Percentiles rank a stretch among this genome's conserved stretches.
Evolutionary conservation across 37 sponge, comb jelly and placozoan species (phyloP).

Genomic region (Diacarnus erythraeanus): DNA sequence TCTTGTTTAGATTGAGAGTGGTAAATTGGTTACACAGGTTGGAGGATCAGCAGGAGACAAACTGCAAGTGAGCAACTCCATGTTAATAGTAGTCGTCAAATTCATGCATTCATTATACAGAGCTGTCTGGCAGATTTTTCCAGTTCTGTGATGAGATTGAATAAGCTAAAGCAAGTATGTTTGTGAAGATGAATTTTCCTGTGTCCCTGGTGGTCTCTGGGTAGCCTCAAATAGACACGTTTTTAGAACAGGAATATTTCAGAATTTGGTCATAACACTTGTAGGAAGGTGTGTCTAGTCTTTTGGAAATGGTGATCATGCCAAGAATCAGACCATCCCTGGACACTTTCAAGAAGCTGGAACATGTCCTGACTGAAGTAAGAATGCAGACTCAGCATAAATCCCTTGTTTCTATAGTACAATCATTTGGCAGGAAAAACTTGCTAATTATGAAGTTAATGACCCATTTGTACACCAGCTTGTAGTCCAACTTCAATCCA

Average conservation of each 20-base stretch:
- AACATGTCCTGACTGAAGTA: constrained; percentile 72
- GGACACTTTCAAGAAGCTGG: constrained; percentile 45
- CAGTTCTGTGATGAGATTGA: constrained; percentile 38
- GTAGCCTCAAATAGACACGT: too few species aligned
- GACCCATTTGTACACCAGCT: constrained; percentile 85
- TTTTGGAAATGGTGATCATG: constrained; percentile 38
- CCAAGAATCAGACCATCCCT: constrained; percentile 44
- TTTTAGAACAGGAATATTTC: too few species aligned
- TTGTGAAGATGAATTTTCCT: too few species aligned
- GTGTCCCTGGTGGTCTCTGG: background rate
- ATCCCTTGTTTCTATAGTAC: background rate
- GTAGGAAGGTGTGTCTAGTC: constrained; percentile 25
- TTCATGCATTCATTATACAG: constrained; percentile 30
- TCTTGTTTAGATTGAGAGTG: constrained; percentile 2
- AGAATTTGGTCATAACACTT: too few species aligned
- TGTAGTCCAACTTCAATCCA: constrained; percentile 38
- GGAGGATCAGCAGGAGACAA: background rate
- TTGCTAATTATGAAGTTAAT: constrained; percentile 62
- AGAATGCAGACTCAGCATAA: background rate
- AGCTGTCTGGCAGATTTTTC: constrained; percentile 74
- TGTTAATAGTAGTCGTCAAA: too few species aligned
- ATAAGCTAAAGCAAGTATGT: constrained; percentile 59
- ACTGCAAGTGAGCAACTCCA: background rate
- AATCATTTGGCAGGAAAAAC: constrained; percentile 59
- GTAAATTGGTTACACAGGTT: background rate